phyloP scores from a whole-genome alignment of 2,797 vertebrate species.

The Pterois miles region DNA sequence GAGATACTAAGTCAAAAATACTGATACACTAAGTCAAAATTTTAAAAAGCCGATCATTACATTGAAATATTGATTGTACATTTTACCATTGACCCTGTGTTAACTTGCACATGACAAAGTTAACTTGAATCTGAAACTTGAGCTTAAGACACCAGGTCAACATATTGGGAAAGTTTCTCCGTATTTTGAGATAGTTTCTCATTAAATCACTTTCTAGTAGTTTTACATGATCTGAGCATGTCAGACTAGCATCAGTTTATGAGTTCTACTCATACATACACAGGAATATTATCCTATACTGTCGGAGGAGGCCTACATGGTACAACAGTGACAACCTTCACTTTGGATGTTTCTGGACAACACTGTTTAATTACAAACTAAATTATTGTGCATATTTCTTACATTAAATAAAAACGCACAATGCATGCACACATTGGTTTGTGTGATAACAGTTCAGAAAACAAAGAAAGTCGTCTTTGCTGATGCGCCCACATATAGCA shows the following conservation, averaged over 20 bases:
- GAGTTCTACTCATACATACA: neutral
- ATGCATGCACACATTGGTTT: neutral
- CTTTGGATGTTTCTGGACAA: neutral
- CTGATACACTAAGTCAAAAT: too few species aligned
- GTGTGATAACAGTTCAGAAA: accelerated
- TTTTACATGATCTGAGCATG: too few species aligned
- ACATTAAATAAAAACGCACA: neutral
- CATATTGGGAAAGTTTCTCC: too few species aligned
- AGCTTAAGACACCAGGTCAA: too few species aligned
- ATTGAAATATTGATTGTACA: too few species aligned
- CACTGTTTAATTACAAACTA: neutral
- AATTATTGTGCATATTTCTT: neutral
- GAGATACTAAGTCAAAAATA: too few species aligned
- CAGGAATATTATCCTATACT: neutral
- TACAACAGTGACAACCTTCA: neutral
- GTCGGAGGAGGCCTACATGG: neutral
- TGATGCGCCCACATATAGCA: neutral
- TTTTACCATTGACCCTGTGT: too few species aligned
- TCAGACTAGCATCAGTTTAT: neutral
- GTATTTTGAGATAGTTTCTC: too few species aligned
- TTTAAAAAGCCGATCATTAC: too few species aligned
- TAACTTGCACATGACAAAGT: too few species aligned
- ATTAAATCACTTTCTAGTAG: too few species aligned
- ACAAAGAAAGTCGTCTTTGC: accelerated
- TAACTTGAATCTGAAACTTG: too few species aligned